phyloP scores from a whole-genome alignment of 1,140 invertebrate species.

The Bombus superbus region DNA sequence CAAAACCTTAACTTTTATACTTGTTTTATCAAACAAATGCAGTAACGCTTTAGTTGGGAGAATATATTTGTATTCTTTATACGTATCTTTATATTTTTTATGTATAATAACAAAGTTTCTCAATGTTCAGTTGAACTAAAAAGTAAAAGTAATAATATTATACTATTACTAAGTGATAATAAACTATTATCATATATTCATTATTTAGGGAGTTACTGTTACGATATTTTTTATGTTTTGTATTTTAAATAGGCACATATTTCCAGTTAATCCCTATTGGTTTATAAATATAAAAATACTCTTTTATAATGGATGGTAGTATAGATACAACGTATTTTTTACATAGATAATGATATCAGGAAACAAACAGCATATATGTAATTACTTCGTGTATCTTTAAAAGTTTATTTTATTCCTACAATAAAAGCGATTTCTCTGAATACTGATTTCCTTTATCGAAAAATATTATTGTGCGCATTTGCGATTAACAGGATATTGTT shows the following conservation, averaged over 20 bases:
- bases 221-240: not conserved
- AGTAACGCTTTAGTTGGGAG: not conserved
- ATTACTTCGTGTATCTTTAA: not conserved
- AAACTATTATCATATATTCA: not conserved
- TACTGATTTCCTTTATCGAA: not conserved
- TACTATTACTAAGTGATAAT: too few species aligned
- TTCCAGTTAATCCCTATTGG: not conserved
- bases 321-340: not conserved
- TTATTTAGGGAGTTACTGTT: not conserved
- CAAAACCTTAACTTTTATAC: not conserved
- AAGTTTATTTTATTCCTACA: not conserved
- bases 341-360: not conserved
- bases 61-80: not conserved
- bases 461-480: slow-evolving; percentile 50
- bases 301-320: not conserved
- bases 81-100: not conserved
- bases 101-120: not conserved
- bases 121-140: not conserved
- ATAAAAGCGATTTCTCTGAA: not conserved
- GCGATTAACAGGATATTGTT: slow-evolving; percentile 84
- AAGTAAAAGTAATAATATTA: too few species aligned
- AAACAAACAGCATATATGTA: not conserved
- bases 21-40: not conserved
- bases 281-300: slow-evolving; percentile 1
- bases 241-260: not conserved